These are phyloP conservation scores for Lasiurus cinereus DNA, from an alignment of 2,113 vertebrate genomes.

Conservation along the genomic window DNA sequence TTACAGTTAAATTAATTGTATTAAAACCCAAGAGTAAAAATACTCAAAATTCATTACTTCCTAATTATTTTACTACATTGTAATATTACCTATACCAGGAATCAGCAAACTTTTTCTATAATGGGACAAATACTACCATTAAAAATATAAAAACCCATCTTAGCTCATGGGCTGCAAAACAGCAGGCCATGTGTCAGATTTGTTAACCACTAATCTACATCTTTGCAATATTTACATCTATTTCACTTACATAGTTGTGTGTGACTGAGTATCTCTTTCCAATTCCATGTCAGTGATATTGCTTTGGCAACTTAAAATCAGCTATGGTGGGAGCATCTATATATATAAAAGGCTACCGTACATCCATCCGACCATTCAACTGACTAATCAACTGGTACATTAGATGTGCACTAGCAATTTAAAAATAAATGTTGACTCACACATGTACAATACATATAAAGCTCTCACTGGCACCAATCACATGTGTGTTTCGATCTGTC, in stretches of 20 bases:
- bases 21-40: conserved; percentile 48
- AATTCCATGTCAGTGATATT: background rate
- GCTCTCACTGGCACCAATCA: too few species aligned
- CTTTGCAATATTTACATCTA: background rate
- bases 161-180: background rate
- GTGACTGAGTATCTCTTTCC: background rate
- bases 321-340: background rate
- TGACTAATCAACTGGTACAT: too few species aligned
- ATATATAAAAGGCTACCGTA: too few species aligned
- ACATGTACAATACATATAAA: too few species aligned
- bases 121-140: background rate
- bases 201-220: background rate
- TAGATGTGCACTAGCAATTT: too few species aligned
- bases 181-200: background rate
- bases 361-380: too few species aligned
- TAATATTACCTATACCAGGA: background rate
- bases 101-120: background rate
- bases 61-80: background rate
- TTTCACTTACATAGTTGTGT: background rate
- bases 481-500: too few species aligned
- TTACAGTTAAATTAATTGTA: background rate
- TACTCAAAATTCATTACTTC: background rate
- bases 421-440: too few species aligned
- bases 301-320: background rate
- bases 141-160: conserved; percentile 29